Conservation (phyloP, 2,113 vertebrate species). For the Illadopsis cleaveri region DNA sequence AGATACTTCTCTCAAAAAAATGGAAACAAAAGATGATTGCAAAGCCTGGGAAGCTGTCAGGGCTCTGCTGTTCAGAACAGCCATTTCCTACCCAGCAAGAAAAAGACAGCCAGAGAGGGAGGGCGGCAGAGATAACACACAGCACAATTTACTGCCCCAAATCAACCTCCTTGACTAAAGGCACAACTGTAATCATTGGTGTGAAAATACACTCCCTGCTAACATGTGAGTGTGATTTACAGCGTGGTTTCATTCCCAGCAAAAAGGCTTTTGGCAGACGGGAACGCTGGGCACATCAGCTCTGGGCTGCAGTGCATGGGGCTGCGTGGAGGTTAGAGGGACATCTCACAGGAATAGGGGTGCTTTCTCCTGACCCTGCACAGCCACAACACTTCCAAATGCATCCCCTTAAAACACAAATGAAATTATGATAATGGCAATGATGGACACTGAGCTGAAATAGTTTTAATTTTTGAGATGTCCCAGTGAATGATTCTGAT, state of each 20-base stretch:
- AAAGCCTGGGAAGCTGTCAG: not conserved
- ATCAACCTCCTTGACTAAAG: conserved; percentile 59
- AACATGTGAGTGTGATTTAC: conserved; percentile 52
- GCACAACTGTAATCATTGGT: conserved; percentile 24
- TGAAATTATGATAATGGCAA: not conserved
- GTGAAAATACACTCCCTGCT: conserved; percentile 32
- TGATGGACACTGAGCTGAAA: not conserved
- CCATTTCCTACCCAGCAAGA: not conserved
- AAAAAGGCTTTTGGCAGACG: not conserved
- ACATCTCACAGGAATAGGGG: not conserved
- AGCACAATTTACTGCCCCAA: conserved; percentile 56
- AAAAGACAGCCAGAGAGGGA: not conserved
- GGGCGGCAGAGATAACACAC: conserved; percentile 6
- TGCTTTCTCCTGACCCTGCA: not conserved
- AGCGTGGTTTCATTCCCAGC: not conserved
- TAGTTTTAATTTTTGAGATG: not conserved
- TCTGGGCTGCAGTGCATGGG: not conserved
- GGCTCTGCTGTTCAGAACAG: conserved; percentile 7
- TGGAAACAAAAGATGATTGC: not conserved
- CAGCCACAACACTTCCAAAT: not conserved
- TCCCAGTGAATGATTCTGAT: not conserved
- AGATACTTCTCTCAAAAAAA: not conserved
- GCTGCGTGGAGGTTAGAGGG: not conserved
- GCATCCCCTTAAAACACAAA: not conserved
- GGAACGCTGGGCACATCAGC: not conserved